A percentile compares a stretch with the other conserved stretches of the same genome.
These are phyloP conservation scores for Agelastica alni DNA, from an alignment of 2,888 invertebrate species.

Conservation along the genomic window DNA sequence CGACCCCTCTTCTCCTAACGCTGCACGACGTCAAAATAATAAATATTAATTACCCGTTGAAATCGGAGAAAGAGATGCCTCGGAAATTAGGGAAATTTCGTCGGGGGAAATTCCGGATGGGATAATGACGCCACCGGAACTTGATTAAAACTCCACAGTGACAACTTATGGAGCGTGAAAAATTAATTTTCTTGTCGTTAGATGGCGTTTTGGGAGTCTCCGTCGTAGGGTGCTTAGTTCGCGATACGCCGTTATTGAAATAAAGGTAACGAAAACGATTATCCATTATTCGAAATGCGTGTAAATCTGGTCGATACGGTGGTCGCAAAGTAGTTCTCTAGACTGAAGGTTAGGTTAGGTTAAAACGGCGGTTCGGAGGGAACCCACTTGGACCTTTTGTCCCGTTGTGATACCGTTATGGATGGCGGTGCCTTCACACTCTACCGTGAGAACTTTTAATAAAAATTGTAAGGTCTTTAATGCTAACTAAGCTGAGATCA, in stretches of 20 bases:
- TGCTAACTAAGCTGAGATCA: too few species aligned
- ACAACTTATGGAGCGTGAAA: slow-evolving; percentile 19
- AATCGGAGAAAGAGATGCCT: slow-evolving; percentile 38
- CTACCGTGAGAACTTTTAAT: too few species aligned
- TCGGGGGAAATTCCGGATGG: slow-evolving; percentile 24
- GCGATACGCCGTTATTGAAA: background rate
- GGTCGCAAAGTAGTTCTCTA: too few species aligned
- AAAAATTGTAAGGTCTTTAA: too few species aligned
- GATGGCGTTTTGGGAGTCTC: background rate
- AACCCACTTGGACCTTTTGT: too few species aligned
- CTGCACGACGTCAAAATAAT: slow-evolving; percentile 40
- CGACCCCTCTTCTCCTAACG: slow-evolving; percentile 24
- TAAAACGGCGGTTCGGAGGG: too few species aligned
- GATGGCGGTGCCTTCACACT: too few species aligned
- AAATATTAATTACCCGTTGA: slow-evolving; percentile 49
- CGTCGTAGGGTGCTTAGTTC: too few species aligned
- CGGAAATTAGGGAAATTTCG: slow-evolving; percentile 39
- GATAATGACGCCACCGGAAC: slow-evolving; percentile 13
- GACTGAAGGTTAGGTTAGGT: too few species aligned
- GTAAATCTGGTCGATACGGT: too few species aligned
- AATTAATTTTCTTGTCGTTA: slow-evolving; percentile 16
- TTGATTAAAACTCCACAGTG: slow-evolving; percentile 16
- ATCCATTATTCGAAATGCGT: too few species aligned
- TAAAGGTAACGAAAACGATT: background rate
- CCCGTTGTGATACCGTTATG: too few species aligned